Evolutionary conservation across 2,888 invertebrate species (phyloP), one percentile per base, ranked within the genome.

Genomic region (Philaethria dido): DNA sequence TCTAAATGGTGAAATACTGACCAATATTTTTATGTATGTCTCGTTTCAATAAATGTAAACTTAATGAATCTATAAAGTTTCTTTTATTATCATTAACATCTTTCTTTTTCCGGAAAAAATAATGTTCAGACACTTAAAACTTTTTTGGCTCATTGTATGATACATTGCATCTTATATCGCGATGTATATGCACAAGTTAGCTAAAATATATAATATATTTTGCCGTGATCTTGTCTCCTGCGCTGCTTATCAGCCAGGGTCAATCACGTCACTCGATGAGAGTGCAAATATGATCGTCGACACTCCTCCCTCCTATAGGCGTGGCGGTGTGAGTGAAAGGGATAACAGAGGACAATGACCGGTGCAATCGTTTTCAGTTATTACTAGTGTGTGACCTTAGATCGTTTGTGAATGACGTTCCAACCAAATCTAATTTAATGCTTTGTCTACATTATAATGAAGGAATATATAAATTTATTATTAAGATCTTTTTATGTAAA

Each of bases 201-300:
- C n/a, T n/a, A n/a, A n/a, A 3, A 39, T 39, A 39, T 39, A 2
- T 60, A 13, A 20, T 67, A 45, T 54, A 47, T 20, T 78, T 82
- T 75, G 69, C 80, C 77, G 75, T 78, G 80, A 81, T 85, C 80
- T 83, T 81, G 83, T 76, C 78, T 77, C 72, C 63, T 71, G 70
- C 72, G 71, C 62, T 57, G 61, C 70, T 77, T 76, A 77, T 77
- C 77, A 76, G 74, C 75, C 72, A 79, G 77, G 81, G 81, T 82
- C 83, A 78, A 72, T 25, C 48, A 73, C 78, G 77, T 74, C 77
- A 77, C 71, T 75, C 72, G 73, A 73, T 75, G 57, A 66, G 57
- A 62, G 72, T 74, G 72, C 73, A 48, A 60, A 65, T 64, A 62
- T 52, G 25, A 20, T 52, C 14, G 48, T 50, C 29, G 13, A 20